Evolutionary conservation across 1,140 invertebrate species (phyloP).

Genomic region (Melitaea cinxia): DNA sequence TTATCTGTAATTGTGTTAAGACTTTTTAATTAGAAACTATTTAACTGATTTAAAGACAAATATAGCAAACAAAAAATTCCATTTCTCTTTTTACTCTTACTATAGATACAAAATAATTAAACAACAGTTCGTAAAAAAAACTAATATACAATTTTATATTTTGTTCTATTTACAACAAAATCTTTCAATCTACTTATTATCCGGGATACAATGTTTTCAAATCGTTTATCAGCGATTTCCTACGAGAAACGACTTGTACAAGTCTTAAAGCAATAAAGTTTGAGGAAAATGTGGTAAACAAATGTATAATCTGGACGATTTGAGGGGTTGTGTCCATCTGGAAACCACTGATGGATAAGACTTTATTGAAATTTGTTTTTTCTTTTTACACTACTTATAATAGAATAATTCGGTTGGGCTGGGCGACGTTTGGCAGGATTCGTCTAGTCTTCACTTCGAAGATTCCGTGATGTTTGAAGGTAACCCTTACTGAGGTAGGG

Average conservation of each 20-base stretch:
- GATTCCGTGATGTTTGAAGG: too few relatives aligned
- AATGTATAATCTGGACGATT: conserved; percentile 13
- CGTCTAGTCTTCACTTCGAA: too few relatives aligned
- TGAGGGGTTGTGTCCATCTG: conserved; percentile 18
- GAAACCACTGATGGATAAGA: conserved; percentile 2
- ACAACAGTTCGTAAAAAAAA: too few relatives aligned
- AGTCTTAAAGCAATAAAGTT: conserved; percentile 12
- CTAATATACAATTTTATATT: not conserved
- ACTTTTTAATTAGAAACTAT: too few relatives aligned
- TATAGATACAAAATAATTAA: not conserved
- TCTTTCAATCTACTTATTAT: conserved; percentile 3
- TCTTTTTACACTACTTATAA: not conserved
- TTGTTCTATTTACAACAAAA: not conserved
- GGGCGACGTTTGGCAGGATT: too few relatives aligned
- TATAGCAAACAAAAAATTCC: too few relatives aligned
- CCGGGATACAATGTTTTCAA: conserved; percentile 10
- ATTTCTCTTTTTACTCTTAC: too few relatives aligned
- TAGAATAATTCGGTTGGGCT: too few relatives aligned
- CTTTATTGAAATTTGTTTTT: conserved; percentile 6
- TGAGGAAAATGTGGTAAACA: conserved; percentile 7
- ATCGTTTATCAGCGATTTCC: conserved; percentile 12
- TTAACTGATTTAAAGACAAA: too few relatives aligned
- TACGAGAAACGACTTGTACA: conserved; percentile 6
- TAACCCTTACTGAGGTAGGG: too few relatives aligned
- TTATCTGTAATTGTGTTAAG: too few relatives aligned